These are phyloP conservation scores for Lamellibrachia luymesi DNA, from an alignment of 1,140 invertebrate species.

Conservation along the genomic window DNA sequence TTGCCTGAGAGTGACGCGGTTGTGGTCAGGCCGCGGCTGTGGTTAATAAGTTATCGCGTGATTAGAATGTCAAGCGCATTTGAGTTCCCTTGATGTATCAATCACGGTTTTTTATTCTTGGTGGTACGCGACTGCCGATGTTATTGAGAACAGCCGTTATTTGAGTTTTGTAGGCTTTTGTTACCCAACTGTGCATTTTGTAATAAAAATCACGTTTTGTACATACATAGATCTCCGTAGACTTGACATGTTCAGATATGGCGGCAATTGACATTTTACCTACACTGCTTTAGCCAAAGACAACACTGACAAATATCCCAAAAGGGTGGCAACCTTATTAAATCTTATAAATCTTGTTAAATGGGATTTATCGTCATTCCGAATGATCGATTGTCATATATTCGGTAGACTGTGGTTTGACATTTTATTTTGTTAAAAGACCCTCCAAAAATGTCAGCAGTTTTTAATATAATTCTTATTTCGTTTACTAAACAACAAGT, in stretches of 20 bases:
- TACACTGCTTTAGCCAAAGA: no score
- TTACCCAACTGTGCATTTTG: neutral
- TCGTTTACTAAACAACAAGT: neutral
- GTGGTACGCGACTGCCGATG: neutral
- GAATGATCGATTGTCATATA: no score
- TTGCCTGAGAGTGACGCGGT: neutral
- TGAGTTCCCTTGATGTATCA: neutral
- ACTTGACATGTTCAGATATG: neutral
- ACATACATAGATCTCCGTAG: neutral
- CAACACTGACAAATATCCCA: no score
- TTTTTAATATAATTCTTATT: neutral
- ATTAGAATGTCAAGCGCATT: neutral
- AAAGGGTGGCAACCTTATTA: no score
- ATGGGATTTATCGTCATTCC: no score
- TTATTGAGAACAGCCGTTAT: neutral
- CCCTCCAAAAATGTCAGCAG: neutral
- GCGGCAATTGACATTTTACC: no score
- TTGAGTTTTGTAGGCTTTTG: neutral
- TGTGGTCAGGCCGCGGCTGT: no score
- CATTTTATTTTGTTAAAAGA: no score
- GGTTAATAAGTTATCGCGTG: neutral
- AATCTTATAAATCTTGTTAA: no score
- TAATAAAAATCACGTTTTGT: neutral
- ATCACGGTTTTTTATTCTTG: neutral
- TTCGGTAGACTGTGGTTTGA: no score